Evolutionary conservation across 2,797 vertebrate genomes (phyloP).

Genomic region (Heliangelus exortis): DNA sequence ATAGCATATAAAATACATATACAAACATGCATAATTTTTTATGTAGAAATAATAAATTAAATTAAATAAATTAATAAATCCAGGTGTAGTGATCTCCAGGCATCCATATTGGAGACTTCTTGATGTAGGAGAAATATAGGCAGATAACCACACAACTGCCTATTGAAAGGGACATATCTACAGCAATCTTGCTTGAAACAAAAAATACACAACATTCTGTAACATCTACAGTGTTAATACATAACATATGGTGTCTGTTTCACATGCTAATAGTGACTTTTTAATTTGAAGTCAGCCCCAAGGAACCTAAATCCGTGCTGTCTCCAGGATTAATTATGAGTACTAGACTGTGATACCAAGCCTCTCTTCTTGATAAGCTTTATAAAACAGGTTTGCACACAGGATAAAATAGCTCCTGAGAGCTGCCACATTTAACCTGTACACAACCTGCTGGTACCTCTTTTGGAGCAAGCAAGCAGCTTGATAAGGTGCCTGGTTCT

Average conservation of each 20-base stretch:
- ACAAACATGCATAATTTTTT: not conserved
- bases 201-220: conserved; percentile 16
- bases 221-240: conserved; percentile 54
- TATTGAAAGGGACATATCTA: not conserved
- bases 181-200: not conserved
- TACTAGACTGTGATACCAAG: conserved; percentile 77
- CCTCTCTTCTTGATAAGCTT: conserved; percentile 78
- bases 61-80: not conserved
- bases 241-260: conserved; percentile 79
- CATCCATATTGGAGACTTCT: not conserved
- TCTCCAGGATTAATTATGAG: conserved; percentile 82
- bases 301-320: conserved; percentile 80
- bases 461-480: not conserved
- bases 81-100: not conserved
- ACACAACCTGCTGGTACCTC: not conserved
- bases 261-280: conserved; percentile 78
- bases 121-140: not conserved
- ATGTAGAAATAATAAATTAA: not conserved
- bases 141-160: not conserved
- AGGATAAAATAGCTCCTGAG: conserved; percentile 72
- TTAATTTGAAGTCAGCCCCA: conserved; percentile 81
- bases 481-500: not conserved
- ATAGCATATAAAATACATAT: not conserved
- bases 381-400: conserved; percentile 75
- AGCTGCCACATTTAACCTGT: conserved; percentile 36